Evolutionary conservation across 2,888 invertebrate species (phyloP).

Genomic region (Muscina levida): DNA sequence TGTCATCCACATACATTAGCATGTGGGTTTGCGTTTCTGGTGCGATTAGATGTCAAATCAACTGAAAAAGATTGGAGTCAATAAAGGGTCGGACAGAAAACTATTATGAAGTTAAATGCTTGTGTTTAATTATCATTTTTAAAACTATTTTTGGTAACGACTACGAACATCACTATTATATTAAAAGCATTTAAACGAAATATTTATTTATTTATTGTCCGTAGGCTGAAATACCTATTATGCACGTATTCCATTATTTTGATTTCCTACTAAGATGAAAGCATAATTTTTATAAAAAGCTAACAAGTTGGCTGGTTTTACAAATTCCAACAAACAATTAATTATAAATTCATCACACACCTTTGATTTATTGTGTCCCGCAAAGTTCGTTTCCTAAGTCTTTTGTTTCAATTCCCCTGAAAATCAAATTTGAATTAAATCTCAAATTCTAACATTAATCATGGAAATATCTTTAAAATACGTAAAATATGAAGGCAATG

Average conservation of each 20-base stretch:
- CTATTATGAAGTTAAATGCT: too few species aligned
- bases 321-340: background rate
- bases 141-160: too few species aligned
- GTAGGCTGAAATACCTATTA: too few species aligned
- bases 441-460: background rate
- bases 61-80: background rate
- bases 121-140: too few species aligned
- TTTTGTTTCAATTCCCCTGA: slow-evolving; percentile 19
- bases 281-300: too few species aligned
- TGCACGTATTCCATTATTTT: too few species aligned
- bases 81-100: background rate
- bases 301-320: too few species aligned
- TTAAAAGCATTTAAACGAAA: too few species aligned
- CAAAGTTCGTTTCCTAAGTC: slow-evolving; percentile 12
- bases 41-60: slow-evolving; percentile 1
- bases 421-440: slow-evolving; percentile 6
- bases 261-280: too few species aligned
- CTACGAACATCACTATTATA: too few species aligned
- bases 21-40: slow-evolving; percentile 14
- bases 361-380: background rate
- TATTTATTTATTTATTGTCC: too few species aligned
- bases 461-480: too few species aligned
- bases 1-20: background rate
- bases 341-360: slow-evolving; percentile 3
- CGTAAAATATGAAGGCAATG: background rate